A percentile compares a stretch with the other conserved stretches of the same genome.
Conservation (phyloP, 2,888 invertebrate species). For the Epinotia brunnichana region DNA sequence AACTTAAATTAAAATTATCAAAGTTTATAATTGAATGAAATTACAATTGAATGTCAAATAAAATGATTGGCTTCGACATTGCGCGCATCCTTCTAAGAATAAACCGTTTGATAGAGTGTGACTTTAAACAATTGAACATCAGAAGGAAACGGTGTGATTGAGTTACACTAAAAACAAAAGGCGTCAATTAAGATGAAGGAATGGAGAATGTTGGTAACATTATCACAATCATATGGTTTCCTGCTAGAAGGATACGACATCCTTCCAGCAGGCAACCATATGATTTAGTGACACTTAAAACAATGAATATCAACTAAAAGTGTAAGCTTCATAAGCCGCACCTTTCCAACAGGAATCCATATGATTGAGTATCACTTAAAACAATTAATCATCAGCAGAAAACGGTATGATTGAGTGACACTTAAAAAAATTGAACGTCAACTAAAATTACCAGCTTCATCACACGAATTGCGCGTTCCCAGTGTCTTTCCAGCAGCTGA, state of each 20-base stretch:
- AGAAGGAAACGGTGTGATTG: no score
- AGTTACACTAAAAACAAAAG: slow-evolving; percentile 6
- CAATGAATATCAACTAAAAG: neutral
- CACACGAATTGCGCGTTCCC: slow-evolving; percentile 84
- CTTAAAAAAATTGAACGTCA: slow-evolving; percentile 15
- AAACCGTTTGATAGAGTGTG: neutral
- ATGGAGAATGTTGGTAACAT: no score
- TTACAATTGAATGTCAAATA: neutral
- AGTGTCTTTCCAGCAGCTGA: slow-evolving; percentile 88
- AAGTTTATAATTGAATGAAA: no score
- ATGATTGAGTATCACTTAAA: neutral
- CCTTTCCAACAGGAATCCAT: neutral
- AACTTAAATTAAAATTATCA: no score
- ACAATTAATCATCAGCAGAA: no score
- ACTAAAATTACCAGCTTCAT: slow-evolving; percentile 54
- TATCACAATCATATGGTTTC: no score
- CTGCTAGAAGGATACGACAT: no score
- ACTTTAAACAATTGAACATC: neutral
- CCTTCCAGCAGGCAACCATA: no score
- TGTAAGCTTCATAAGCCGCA: slow-evolving; percentile 45
- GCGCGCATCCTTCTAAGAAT: no score
- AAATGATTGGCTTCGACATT: neutral
- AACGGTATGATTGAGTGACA: neutral
- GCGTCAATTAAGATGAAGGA: no score
- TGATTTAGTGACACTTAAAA: neutral